These are phyloP conservation scores for Lethrus apterus DNA, from an alignment of 1,140 invertebrate species.

Conservation along the genomic window DNA sequence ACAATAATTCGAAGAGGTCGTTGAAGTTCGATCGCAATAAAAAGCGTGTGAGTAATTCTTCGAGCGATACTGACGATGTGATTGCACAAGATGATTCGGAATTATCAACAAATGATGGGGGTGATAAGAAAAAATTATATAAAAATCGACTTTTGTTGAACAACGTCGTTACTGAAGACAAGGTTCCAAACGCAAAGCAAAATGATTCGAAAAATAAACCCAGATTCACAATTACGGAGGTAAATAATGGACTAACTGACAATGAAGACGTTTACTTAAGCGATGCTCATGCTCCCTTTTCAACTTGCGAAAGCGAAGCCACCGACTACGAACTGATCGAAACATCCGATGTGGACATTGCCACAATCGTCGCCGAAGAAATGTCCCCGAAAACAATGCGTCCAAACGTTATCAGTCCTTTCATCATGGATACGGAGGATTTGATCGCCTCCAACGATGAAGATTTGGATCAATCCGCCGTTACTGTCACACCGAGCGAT, in stretches of 20 bases:
- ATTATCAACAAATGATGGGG: too few relatives aligned
- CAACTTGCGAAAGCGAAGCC: slow-evolving; percentile 5
- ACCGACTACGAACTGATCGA: slow-evolving; percentile 31
- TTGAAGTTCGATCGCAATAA: too few relatives aligned
- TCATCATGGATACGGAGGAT: slow-evolving; percentile 44
- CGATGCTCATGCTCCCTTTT: slow-evolving; percentile 27
- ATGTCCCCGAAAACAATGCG: slow-evolving; percentile 20
- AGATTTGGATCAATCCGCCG: slow-evolving; percentile 25
- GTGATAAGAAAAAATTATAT: too few relatives aligned
- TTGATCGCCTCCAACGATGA: slow-evolving; percentile 46
- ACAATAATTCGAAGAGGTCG: too few relatives aligned
- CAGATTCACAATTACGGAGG: slow-evolving; percentile 9
- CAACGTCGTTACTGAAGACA: slow-evolving; percentile 49
- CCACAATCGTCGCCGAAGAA: slow-evolving; percentile 18
- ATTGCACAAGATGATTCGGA: too few relatives aligned
- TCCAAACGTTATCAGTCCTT: slow-evolving; percentile 28
- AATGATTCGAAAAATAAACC: slow-evolving; percentile 24
- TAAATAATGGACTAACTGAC: slow-evolving; percentile 39
- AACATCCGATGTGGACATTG: slow-evolving; percentile 33
- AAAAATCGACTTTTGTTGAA: too few relatives aligned
- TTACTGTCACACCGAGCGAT: slow-evolving; percentile 12
- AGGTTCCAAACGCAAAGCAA: slow-evolving; percentile 35
- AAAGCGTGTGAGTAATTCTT: too few relatives aligned
- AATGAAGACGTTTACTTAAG: slow-evolving; percentile 47
- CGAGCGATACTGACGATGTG: too few relatives aligned